Evolutionary conservation across 2,888 invertebrate species (phyloP).

Genomic region (Agrochola litura): DNA sequence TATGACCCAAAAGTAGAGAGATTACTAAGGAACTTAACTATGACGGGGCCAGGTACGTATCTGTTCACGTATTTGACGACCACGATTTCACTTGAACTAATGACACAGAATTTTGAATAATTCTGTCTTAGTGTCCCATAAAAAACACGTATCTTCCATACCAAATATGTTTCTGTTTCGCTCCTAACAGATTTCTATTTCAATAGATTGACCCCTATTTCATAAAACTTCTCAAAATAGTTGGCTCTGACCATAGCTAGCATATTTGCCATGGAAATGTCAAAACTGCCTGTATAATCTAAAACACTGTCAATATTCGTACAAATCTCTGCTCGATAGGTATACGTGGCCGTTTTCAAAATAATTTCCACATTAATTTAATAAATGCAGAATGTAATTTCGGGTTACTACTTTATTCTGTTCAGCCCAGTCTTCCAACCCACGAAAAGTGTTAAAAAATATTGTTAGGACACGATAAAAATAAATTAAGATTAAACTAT

Average conservation of each 20-base stretch:
- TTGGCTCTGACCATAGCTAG: neutral
- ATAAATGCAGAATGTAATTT: neutral
- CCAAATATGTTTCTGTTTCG: neutral
- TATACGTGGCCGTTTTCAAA: neutral
- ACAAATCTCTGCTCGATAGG: neutral
- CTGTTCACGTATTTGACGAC: neutral
- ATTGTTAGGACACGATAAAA: neutral
- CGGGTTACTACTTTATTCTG: neutral
- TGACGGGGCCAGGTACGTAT: conserved; percentile 5
- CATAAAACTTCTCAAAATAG: neutral
- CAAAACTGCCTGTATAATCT: neutral
- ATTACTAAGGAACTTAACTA: conserved; percentile 23
- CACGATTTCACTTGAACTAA: neutral
- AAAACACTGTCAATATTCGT: neutral
- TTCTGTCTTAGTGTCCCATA: neutral
- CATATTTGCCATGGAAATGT: neutral
- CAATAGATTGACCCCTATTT: neutral
- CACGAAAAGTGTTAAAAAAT: neutral
- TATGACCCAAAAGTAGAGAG: neutral
- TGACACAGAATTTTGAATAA: neutral
- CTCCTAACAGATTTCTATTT: neutral
- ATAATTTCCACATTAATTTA: neutral
- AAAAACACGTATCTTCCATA: neutral
- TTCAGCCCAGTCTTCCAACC: neutral
- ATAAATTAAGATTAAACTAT: neutral